Base-by-base conservation (phyloP, 1,140 invertebrate genomes). In the Drosophila kanapiae region DNA sequence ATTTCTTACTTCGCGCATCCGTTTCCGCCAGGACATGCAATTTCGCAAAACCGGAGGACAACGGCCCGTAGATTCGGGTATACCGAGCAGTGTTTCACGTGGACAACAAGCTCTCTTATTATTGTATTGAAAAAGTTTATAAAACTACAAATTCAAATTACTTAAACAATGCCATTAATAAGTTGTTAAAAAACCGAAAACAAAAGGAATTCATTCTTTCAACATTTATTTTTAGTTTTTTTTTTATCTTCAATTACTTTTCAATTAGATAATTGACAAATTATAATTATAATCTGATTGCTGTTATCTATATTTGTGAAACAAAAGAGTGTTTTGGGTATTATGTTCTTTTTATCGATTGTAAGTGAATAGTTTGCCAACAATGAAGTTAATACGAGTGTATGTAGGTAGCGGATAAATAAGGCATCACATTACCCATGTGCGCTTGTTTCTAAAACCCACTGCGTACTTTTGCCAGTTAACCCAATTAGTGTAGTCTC, bases 1-100 rank as follows among this genome's bases (percentile, higher is more conserved):
- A 72, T 72, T 72, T 72, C 54, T 72, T 72, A 72, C 68, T 60
- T 23, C 27, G 37, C 27, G 35, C 54, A 60, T 72, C 53, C 54
- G 43, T 42, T 72, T 68, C 33, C 33, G 59, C 27, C 27, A n/a
- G 33, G 58, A 37, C 40, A 14, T 43, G 23, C 31, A 64, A 47
- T 35, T 43, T 14, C 10, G 13, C 23, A 23, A 23, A 11, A n/a
- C 54, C 14, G 27, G 23, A 57, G 54, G 27, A 18, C 18, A 18
- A 11, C 23, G 23, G 23, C 9, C 43, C 6, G 23, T 27, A 27
- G 18, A 54, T 9, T 23, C 29, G 61, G 61, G 61, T 42, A 64
- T 64, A 14, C 18, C 33, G 4, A 38, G 13, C 3, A 23, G 5
- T 23, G 8, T 10, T 38, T n/a, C 35, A 37, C 2, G 10, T 7